These are phyloP conservation scores for Odontocolon sp. DNA, from an alignment of 2,888 invertebrate species.

Conservation along the genomic window DNA sequence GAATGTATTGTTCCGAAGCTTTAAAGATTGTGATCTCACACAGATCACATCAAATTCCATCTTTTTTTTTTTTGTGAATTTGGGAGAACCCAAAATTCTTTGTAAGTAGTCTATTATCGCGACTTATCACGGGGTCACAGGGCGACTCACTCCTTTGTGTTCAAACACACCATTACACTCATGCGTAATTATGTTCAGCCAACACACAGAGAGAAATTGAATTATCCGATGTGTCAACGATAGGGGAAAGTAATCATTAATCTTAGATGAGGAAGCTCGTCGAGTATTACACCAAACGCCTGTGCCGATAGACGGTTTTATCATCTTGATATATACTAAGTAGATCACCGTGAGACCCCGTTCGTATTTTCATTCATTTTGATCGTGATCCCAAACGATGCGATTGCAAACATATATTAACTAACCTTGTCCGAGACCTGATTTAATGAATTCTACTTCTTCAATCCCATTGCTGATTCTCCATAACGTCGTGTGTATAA, in stretches of 20 bases:
- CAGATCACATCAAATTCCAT: background rate
- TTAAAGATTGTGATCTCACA: background rate
- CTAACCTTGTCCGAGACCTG: conserved; percentile 47
- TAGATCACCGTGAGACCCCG: conserved; percentile 60
- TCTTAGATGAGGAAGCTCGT: conserved; percentile 43
- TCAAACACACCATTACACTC: conserved; percentile 13
- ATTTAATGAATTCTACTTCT: background rate
- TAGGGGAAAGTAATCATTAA: conserved; percentile 6
- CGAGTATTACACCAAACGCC: conserved; percentile 31
- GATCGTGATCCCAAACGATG: conserved; percentile 37
- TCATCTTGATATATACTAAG: conserved; percentile 11
- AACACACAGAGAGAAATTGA: conserved; percentile 28
- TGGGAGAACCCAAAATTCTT: background rate
- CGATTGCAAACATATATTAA: conserved; percentile 33
- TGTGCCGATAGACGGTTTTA: conserved; percentile 1
- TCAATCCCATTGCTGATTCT: conserved; percentile 64
- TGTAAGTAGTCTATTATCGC: background rate
- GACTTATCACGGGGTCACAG: conserved; percentile 55
- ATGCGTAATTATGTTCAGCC: conserved; percentile 7
- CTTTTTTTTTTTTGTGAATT: background rate
- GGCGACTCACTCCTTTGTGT: conserved; percentile 46
- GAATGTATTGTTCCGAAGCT: conserved; percentile 31
- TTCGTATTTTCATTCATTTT: conserved; percentile 10
- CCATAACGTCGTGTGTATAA: conserved; percentile 82
- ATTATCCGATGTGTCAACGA: conserved; percentile 12